These are phyloP conservation scores for Laterallus jamaicensis DNA, from an alignment of 2,113 vertebrate species.

Conservation along the genomic window DNA sequence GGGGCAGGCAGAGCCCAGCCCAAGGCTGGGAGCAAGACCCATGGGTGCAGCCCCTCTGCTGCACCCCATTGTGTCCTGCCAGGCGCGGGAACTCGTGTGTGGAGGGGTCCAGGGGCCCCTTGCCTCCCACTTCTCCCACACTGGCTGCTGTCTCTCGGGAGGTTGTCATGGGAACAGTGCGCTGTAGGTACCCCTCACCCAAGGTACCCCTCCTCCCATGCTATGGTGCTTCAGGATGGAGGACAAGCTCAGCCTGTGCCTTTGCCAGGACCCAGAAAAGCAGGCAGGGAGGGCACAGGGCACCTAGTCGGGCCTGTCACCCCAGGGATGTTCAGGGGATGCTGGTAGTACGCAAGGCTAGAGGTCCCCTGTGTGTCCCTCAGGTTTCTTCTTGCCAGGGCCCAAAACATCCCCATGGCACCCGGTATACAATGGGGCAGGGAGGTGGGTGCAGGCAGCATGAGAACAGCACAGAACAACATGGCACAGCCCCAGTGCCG, in stretches of 20 bases:
- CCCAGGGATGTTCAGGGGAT: neutral
- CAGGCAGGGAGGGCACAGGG: fast-evolving
- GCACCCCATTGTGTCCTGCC: neutral
- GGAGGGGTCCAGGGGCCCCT: neutral
- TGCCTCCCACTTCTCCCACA: neutral
- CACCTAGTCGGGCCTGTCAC: fast-evolving
- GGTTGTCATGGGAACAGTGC: constrained; percentile 53
- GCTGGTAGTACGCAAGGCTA: fast-evolving
- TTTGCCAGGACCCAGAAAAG: neutral
- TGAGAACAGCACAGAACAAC: fast-evolving
- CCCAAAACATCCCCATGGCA: fast-evolving
- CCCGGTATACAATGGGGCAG: fast-evolving
- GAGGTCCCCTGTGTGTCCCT: fast-evolving
- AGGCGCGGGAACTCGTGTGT: fast-evolving
- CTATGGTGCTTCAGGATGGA: neutral
- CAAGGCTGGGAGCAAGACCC: neutral
- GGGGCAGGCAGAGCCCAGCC: neutral
- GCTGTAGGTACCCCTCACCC: constrained; percentile 18
- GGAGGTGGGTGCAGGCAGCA: neutral
- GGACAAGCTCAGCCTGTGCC: fast-evolving
- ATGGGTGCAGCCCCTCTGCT: neutral
- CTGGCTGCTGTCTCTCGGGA: neutral
- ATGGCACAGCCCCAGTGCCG: neutral
- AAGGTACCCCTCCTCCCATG: neutral
- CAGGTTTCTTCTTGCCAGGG: neutral